phyloP scores from a whole-genome alignment of 2,888 invertebrate species.

The Pristionchus mayeri region DNA sequence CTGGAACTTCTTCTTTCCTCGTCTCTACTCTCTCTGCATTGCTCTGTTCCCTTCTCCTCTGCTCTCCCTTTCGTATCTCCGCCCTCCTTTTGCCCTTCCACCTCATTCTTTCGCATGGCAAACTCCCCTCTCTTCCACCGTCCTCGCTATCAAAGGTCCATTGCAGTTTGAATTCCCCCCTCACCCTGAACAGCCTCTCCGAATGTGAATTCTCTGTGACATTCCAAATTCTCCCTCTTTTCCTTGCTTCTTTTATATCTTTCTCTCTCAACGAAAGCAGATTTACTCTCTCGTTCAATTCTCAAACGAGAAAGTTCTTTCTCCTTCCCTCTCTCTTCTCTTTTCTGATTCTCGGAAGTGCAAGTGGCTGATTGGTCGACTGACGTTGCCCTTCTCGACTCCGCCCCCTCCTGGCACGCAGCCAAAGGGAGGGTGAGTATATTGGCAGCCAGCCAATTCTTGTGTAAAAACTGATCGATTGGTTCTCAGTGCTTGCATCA shows the following conservation, averaged over 20 bases:
- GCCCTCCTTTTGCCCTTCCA: constrained; percentile 5
- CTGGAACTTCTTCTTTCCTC: constrained; percentile 12
- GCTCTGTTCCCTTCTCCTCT: neutral
- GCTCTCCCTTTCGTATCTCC: neutral
- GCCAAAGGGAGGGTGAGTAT: constrained; percentile 18
- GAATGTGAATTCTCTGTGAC: neutral
- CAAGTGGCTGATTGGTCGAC: constrained; percentile 35
- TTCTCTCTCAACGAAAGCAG: neutral
- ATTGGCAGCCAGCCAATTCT: neutral
- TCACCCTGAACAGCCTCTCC: neutral
- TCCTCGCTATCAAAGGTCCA: neutral
- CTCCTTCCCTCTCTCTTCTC: constrained; percentile 1
- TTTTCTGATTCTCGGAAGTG: constrained; percentile 25
- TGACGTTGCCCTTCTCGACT: constrained; percentile 13
- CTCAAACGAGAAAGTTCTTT: constrained; percentile 37
- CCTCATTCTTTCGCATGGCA: neutral
- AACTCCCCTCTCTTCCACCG: neutral
- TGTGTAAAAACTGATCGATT: constrained; percentile 13
- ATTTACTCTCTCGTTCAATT: neutral
- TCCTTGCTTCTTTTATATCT: neutral
- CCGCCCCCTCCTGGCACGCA: constrained; percentile 30
- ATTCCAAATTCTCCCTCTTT: neutral
- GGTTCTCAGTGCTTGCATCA: neutral
- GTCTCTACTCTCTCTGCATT: neutral
- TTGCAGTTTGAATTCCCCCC: constrained; percentile 17